These are phyloP conservation scores for Achlya flavicornis DNA, from an alignment of 2,888 invertebrate genomes.

Conservation along the genomic window DNA sequence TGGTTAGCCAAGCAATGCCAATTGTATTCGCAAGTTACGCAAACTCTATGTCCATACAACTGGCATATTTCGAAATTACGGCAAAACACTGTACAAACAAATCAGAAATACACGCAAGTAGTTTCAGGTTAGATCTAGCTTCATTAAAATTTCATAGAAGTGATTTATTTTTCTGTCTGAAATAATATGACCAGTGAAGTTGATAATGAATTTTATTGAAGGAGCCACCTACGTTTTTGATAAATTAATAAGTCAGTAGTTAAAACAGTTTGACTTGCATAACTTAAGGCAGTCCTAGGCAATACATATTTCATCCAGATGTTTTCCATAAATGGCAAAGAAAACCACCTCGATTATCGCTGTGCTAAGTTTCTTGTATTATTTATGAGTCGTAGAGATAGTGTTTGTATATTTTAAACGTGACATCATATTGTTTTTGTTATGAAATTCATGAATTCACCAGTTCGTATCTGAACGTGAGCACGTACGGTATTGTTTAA, in stretches of 20 bases:
- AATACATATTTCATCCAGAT: constrained; percentile 8
- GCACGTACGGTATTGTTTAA: constrained; percentile 30
- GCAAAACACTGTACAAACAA: background rate
- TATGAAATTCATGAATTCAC: constrained; percentile 17
- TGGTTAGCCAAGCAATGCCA: constrained; percentile 20
- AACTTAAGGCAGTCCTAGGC: constrained; percentile 12
- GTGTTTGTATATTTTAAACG: background rate
- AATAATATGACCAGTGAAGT: background rate
- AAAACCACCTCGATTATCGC: constrained; percentile 9
- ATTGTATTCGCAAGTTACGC: constrained; percentile 33
- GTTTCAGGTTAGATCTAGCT: too few relatives aligned
- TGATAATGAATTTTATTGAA: background rate
- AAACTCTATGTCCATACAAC: constrained; percentile 18
- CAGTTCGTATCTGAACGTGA: constrained; percentile 21
- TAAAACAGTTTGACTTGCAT: background rate
- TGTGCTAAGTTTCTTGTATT: constrained; percentile 6
- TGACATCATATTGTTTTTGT: constrained; percentile 8
- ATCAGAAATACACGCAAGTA: background rate
- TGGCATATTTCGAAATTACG: background rate
- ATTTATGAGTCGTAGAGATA: constrained; percentile 10
- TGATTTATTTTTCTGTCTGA: background rate
- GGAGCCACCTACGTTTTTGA: background rate
- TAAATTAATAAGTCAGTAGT: background rate
- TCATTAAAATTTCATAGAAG: background rate
- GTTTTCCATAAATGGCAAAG: background rate